Conservation (phyloP, 2,113 vertebrate species). For the Callipepla squamata region DNA sequence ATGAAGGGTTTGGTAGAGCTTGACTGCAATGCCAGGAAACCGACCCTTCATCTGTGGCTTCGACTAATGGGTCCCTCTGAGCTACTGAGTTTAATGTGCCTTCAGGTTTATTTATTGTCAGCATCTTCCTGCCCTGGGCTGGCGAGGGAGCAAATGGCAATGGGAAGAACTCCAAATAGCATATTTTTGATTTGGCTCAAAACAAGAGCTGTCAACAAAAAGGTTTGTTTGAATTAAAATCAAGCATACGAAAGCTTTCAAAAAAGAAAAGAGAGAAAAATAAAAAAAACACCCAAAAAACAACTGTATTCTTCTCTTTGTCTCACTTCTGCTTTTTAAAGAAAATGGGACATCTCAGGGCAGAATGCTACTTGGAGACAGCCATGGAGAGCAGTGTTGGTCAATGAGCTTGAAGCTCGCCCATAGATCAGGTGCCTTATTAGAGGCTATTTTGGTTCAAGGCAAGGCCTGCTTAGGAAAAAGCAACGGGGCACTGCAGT, state of each 20-base stretch:
- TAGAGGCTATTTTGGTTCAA: background rate
- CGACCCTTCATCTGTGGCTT: background rate
- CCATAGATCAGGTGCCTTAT: background rate
- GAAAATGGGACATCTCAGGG: background rate
- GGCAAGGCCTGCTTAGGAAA: background rate
- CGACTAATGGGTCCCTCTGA: background rate
- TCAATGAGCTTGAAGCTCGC: background rate
- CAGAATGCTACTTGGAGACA: fast-evolving
- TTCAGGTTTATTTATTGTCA: background rate
- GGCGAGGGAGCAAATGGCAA: background rate
- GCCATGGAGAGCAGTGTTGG: background rate
- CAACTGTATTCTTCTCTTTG: background rate
- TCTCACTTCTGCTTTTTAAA: background rate
- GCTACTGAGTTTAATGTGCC: background rate
- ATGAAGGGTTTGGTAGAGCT: background rate
- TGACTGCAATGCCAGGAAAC: background rate
- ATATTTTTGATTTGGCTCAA: background rate
- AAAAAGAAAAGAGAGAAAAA: background rate
- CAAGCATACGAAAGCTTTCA: background rate
- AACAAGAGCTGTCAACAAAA: background rate
- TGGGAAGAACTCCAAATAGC: background rate
- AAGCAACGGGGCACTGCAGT: background rate
- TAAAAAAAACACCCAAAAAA: no score
- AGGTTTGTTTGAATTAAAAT: background rate
- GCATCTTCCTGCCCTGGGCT: background rate